These are phyloP conservation scores for Falco biarmicus DNA, from an alignment of 2,797 vertebrate genomes.

Conservation along the genomic window DNA sequence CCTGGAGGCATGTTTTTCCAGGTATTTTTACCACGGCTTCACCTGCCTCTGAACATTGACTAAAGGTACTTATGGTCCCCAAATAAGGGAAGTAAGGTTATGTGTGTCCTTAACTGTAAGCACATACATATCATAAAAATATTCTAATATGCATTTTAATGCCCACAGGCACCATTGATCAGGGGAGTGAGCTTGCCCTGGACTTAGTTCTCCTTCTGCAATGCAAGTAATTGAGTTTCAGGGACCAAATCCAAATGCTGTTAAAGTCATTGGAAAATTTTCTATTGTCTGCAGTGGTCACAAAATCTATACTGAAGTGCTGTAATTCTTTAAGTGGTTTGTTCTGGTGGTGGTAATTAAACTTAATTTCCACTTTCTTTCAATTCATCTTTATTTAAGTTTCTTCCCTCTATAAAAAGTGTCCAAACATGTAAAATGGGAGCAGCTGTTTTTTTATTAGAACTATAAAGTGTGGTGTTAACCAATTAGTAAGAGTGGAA, in stretches of 20 bases:
- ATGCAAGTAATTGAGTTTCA: background rate
- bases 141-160: background rate
- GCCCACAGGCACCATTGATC: background rate
- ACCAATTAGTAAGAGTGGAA: constrained; percentile 16
- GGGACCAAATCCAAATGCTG: constrained; percentile 5
- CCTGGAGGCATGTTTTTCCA: background rate
- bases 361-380: constrained; percentile 38
- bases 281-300: background rate
- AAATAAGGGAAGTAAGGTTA: background rate
- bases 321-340: constrained; percentile 39
- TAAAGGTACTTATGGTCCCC: background rate
- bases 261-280: constrained; percentile 11
- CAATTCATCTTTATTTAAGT: constrained; percentile 60
- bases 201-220: background rate
- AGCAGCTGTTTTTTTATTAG: constrained; percentile 59
- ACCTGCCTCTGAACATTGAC: background rate
- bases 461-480: constrained; percentile 16
- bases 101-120: background rate
- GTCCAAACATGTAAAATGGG: constrained; percentile 11
- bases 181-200: background rate
- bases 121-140: background rate
- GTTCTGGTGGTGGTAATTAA: constrained; percentile 39
- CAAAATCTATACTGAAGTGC: constrained; percentile 12
- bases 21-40: background rate
- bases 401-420: background rate